Conservation (phyloP, 2,797 vertebrate species). For the Acanthurus leucopareius region DNA sequence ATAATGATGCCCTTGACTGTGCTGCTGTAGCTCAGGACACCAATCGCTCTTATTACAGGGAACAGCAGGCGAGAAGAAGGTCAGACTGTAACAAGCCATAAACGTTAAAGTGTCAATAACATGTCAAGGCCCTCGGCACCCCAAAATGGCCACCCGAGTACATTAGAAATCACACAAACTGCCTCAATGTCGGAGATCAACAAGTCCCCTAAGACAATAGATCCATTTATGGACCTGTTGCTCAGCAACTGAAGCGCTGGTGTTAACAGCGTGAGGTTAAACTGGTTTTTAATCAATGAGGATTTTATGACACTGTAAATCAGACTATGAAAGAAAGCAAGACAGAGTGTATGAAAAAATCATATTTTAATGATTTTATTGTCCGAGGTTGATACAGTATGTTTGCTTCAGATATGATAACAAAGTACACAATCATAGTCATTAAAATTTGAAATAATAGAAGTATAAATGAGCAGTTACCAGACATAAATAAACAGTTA, state of each 20-base stretch:
- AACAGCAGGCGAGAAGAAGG: slow-evolving; percentile 1
- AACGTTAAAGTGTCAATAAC: slow-evolving; percentile 26
- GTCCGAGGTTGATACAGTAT: neutral
- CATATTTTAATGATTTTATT: slow-evolving; percentile 53
- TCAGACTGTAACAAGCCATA: slow-evolving; percentile 21
- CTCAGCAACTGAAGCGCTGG: slow-evolving; percentile 39
- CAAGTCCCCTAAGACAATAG: slow-evolving; percentile 42
- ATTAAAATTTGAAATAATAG: neutral
- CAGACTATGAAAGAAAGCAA: slow-evolving; percentile 4
- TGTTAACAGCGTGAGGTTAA: slow-evolving; percentile 16
- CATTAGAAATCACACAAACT: slow-evolving; percentile 12
- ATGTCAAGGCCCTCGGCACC: slow-evolving; percentile 11
- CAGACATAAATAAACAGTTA: neutral
- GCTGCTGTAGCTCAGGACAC: slow-evolving; percentile 19
- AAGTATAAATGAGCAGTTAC: slow-evolving; percentile 4
- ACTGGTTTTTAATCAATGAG: neutral
- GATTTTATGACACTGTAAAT: slow-evolving; percentile 44
- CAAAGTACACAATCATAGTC: neutral
- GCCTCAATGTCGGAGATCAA: slow-evolving; percentile 47
- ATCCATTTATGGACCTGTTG: slow-evolving; percentile 55
- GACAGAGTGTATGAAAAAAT: slow-evolving; percentile 22
- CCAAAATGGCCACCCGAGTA: slow-evolving; percentile 8
- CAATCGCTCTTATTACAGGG: slow-evolving; percentile 17
- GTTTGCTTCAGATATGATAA: neutral
- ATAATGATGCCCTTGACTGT: slow-evolving; percentile 37